These are phyloP conservation scores for Calidris pugnax DNA, from an alignment of 2,113 vertebrate genomes.

Conservation along the genomic window DNA sequence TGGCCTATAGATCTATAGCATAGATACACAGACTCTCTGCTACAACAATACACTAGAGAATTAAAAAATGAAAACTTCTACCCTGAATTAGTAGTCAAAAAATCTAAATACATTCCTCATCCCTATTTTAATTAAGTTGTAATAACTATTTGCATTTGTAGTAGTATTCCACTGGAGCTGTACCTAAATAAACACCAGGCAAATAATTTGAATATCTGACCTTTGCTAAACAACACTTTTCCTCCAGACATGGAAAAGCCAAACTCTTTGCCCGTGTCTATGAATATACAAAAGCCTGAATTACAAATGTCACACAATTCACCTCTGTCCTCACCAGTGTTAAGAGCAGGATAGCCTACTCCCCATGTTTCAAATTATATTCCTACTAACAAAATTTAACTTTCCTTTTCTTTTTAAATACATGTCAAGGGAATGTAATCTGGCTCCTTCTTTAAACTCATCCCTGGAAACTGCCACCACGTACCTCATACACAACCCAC, in stretches of 20 bases:
- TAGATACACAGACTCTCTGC: neutral
- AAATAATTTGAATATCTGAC: neutral
- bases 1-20: neutral
- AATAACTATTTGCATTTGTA: neutral
- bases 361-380: neutral
- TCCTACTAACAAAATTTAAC: neutral
- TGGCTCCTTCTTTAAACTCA: neutral
- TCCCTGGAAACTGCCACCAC: neutral
- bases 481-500: neutral
- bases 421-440: neutral
- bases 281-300: neutral
- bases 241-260: neutral
- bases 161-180: neutral
- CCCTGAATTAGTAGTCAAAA: neutral
- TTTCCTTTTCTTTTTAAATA: neutral
- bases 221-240: neutral
- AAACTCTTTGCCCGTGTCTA: neutral
- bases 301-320: neutral
- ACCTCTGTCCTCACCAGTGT: neutral
- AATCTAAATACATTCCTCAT: neutral
- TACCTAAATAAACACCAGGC: neutral
- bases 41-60: neutral
- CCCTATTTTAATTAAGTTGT: neutral
- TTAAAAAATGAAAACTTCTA: neutral
- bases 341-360: neutral